Base-by-base conservation (phyloP, 2,888 invertebrate species). In the Sclerodermus sp. region DNA sequence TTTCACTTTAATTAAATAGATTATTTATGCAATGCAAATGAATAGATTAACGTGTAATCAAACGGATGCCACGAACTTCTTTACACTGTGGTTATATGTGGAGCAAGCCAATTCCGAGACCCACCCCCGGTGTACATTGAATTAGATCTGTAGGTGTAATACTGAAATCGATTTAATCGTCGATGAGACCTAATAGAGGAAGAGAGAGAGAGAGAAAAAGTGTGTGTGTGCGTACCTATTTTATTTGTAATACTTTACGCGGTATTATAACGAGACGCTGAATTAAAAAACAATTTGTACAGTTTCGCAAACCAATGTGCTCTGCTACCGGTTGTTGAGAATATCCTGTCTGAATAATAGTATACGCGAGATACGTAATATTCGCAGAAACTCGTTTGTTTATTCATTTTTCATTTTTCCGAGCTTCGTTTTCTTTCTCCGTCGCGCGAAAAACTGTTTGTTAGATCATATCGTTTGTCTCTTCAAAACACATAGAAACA, bases 401-500 rank as follows among this genome's bases (percentile, higher is more conserved):
- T n/a, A n/a, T n/a, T n/a, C n/a, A n/a, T n/a, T n/a, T 30, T 9
- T 9, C 8, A 30, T 30, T 10, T 10, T 30, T 30, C 30, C 30
- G 30, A 9, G 30, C 6, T 6, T 9, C 30, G 10, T 10, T 30
- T 30, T 30, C n/a, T n/a, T 30, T 30, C 30, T 6, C 30, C 6
- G 6, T 30, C 30, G 30, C 30, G 30, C 10, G 10, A 30, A 30
- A 9, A 6, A 30, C 30, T 10, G 30, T 9, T 10, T 30, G 6
- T 30, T 10, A 10, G 10, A 30, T 9, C 10, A 10, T 30, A 30
- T 30, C n/a, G n/a, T n/a, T n/a, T n/a, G n/a, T n/a, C n/a, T n/a
- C n/a, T n/a, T n/a, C n/a, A n/a, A n/a, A n/a, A 48, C 42, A 51
- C 12, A 45, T 49, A 42, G 36, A 42, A 32, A 36, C 41, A 30